These are phyloP conservation scores for Oasisia sp. DNA, from an alignment of 2,888 invertebrate species.

Conservation along the genomic window DNA sequence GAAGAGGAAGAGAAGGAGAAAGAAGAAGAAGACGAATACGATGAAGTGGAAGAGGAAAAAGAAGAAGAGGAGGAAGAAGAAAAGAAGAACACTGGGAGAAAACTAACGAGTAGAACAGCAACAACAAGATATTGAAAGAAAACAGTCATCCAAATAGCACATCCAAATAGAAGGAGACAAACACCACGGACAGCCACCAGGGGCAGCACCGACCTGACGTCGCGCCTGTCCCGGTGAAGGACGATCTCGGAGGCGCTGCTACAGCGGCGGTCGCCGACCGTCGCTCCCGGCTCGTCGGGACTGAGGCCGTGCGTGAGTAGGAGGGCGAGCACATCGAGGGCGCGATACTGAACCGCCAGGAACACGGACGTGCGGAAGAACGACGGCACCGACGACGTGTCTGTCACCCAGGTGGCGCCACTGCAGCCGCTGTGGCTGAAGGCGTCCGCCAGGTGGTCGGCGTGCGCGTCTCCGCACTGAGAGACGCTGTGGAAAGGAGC, in stretches of 20 bases:
- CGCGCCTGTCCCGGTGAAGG: conserved; percentile 19
- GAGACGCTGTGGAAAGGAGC: neutral
- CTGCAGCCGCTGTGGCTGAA: neutral
- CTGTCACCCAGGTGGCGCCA: conserved; percentile 12
- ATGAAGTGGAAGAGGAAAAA: no score
- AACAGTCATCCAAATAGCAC: no score
- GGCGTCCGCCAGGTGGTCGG: neutral
- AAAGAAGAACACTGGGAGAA: no score
- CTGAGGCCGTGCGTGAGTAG: conserved; percentile 71
- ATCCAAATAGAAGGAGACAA: no score
- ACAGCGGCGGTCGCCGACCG: conserved; percentile 25
- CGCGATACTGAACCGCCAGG: conserved; percentile 71
- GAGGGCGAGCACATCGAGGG: conserved; percentile 68
- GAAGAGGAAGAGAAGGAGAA: no score
- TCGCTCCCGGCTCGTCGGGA: conserved; percentile 69
- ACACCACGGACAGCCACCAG: no score
- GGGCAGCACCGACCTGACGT: neutral
- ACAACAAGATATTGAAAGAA: no score
- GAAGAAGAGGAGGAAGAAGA: no score
- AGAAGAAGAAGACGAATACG: no score
- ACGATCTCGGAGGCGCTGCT: conserved; percentile 34
- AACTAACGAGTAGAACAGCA: no score
- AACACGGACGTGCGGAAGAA: conserved; percentile 71
- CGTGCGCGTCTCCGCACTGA: neutral
- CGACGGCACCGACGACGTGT: conserved; percentile 41